Evolutionary conservation across 2,113 vertebrate genomes (phyloP), one percentile per base, ranked within the genome.

Genomic region (Grammomys dolichurus): DNA sequence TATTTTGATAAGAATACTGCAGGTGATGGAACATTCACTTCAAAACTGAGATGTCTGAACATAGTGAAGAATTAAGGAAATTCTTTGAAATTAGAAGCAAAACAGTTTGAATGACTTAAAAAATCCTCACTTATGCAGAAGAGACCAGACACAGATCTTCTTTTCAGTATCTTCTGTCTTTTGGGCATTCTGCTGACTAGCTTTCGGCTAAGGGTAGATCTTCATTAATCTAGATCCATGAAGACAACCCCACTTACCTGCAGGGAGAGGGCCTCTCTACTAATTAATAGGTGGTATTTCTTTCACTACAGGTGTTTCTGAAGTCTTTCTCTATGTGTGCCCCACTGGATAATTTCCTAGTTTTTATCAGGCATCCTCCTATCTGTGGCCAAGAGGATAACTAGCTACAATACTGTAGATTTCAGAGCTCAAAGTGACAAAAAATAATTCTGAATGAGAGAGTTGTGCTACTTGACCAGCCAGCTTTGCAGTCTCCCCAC

Each of bases 41-140:
- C 96, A 97, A 98, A 90, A 81, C 80, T 97, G 98, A 92, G 1
- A 14, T 81, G 81, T 48, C 6, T 51, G 93, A 43, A 95, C 13
- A 72, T n/a, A 87, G 80, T 54, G 26, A 86, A 67, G 28, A 36
- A 36, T 89, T 72, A 40, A 93, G 46, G 93, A 90, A 80, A 19
- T 6, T 58, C 19, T 76, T 95, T 65, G 40, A 94, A 70, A 48
- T 3, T 58, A 11, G 33, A 63, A 85, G 51, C 28, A 94, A 84
- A 92, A 72, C 58, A 28, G 10, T 5, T 92, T 82, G n/a, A 33
- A 84, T 77, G 54, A 9, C 48, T 89, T 75, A 22, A 56, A 24
- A 78, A 91, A 85, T 54, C 11, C 13, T 72, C 26, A 56, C 58
- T 87, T 72, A 81, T 60, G 24, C 28, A 87, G 17, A 91, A 72